A percentile compares a stretch with the other conserved stretches of the same genome.
These are phyloP conservation scores for Nephotettix cincticeps DNA, from an alignment of 1,140 invertebrate genomes.

Conservation along the genomic window DNA sequence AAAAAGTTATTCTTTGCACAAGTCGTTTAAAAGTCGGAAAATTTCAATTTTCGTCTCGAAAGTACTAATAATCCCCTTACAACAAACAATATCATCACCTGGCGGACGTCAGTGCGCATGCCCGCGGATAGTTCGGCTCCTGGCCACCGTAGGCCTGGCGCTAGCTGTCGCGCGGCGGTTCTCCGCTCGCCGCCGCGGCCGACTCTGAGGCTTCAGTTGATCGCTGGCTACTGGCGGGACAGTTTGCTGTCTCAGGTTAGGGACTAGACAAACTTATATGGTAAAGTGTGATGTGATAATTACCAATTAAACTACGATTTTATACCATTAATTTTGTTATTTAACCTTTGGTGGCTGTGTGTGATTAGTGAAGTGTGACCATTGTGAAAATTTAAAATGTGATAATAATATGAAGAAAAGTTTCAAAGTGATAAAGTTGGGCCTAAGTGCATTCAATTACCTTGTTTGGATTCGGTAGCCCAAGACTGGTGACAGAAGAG, in stretches of 20 bases:
- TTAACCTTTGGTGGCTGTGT: background rate
- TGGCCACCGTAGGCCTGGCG: background rate
- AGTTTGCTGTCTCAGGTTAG: background rate
- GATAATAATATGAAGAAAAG: background rate
- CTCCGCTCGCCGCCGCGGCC: too few relatives aligned
- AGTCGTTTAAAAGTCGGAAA: background rate
- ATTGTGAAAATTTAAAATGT: background rate
- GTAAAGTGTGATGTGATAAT: background rate
- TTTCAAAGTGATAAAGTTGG: background rate
- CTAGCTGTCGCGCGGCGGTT: too few relatives aligned
- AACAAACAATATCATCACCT: background rate
- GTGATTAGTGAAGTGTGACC: background rate
- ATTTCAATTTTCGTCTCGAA: background rate
- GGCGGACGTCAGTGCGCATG: background rate
- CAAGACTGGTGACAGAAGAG: background rate
- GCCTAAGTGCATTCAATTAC: background rate
- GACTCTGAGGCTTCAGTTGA: background rate
- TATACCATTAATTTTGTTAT: background rate
- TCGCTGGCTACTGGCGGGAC: background rate
- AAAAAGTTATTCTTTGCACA: too few relatives aligned
- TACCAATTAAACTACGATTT: background rate
- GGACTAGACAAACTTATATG: background rate
- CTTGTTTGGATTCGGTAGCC: conserved; percentile 6
- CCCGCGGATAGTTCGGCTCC: background rate
- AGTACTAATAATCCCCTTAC: background rate